These are phyloP conservation scores for Chironomus riparius DNA, from an alignment of 2,888 invertebrate genomes.

Conservation along the genomic window DNA sequence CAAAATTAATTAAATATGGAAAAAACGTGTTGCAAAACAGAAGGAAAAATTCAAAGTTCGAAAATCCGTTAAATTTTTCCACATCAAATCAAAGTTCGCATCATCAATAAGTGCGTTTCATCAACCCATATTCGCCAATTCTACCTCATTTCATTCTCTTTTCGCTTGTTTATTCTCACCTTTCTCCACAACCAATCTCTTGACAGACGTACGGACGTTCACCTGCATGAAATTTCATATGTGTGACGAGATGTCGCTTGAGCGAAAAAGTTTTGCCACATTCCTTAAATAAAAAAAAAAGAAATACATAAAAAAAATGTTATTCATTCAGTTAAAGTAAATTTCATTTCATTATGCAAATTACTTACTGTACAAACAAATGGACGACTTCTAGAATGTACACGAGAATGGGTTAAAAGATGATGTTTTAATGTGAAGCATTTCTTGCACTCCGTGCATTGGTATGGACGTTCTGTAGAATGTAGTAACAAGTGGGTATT, in stretches of 20 bases:
- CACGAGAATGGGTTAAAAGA: conserved; percentile 68
- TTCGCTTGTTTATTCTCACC: conserved; percentile 40
- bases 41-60: too few species aligned
- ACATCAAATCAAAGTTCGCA: too few species aligned
- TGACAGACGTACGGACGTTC: conserved; percentile 76
- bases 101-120: too few species aligned
- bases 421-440: conserved; percentile 79
- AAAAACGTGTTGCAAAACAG: too few species aligned
- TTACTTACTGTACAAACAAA: conserved; percentile 55
- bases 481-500: conserved; percentile 74
- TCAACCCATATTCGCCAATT: too few species aligned
- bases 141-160: too few species aligned
- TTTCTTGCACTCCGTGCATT: conserved; percentile 78
- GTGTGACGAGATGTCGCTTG: conserved; percentile 73
- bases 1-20: too few species aligned
- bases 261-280: conserved; percentile 74
- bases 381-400: conserved; percentile 70
- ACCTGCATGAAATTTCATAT: conserved; percentile 78
- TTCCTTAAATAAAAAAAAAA: conserved; percentile 42
- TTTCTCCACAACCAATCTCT: conserved; percentile 60
- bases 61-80: too few species aligned
- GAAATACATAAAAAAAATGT: background rate
- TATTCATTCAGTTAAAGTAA: background rate
- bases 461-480: conserved; percentile 71
- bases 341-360: background rate